Percentiles rank a stretch among this genome's conserved stretches.
Conservation (phyloP, 2,888 invertebrate genomes). For the Machimus atricapillus region DNA sequence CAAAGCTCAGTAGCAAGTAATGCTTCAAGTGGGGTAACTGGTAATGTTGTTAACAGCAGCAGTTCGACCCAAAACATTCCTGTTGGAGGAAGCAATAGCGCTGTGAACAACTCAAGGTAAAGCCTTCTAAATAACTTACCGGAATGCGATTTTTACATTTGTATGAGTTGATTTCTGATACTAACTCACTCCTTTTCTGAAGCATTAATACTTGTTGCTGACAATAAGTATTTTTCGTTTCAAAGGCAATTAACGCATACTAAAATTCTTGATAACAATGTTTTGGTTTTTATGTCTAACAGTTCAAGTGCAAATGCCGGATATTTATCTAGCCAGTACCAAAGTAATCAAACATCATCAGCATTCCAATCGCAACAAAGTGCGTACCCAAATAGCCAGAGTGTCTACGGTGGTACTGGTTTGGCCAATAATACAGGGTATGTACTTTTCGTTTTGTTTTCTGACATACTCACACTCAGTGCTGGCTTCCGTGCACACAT, state of each 20-base stretch:
- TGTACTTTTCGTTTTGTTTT: slow-evolving; percentile 49
- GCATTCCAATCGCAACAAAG: slow-evolving; percentile 62
- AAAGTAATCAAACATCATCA: slow-evolving; percentile 56
- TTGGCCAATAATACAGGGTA: slow-evolving; percentile 62
- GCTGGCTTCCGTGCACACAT: not conserved
- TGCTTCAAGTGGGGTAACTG: slow-evolving; percentile 49
- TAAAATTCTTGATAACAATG: slow-evolving; percentile 45
- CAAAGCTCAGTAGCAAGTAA: slow-evolving; percentile 49
- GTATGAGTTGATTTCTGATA: not conserved
- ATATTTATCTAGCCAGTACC: slow-evolving; percentile 58
- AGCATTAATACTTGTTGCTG: not conserved
- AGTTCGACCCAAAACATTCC: slow-evolving; percentile 62
- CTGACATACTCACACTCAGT: not conserved
- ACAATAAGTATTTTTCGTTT: not conserved
- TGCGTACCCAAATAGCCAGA: slow-evolving; percentile 63
- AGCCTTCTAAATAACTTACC: slow-evolving; percentile 42
- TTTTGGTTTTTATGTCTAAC: slow-evolving; percentile 48
- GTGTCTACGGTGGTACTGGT: slow-evolving; percentile 60
- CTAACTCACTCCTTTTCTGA: not conserved
- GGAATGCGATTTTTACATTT: not conserved
- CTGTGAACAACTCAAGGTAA: slow-evolving; percentile 58
- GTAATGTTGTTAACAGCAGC: slow-evolving; percentile 46
- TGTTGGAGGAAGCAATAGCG: slow-evolving; percentile 57
- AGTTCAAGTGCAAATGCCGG: slow-evolving; percentile 62
- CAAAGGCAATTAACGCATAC: slow-evolving; percentile 26